Base-by-base conservation (phyloP, 2,888 invertebrate species). In the Clitarchus hookeri region DNA sequence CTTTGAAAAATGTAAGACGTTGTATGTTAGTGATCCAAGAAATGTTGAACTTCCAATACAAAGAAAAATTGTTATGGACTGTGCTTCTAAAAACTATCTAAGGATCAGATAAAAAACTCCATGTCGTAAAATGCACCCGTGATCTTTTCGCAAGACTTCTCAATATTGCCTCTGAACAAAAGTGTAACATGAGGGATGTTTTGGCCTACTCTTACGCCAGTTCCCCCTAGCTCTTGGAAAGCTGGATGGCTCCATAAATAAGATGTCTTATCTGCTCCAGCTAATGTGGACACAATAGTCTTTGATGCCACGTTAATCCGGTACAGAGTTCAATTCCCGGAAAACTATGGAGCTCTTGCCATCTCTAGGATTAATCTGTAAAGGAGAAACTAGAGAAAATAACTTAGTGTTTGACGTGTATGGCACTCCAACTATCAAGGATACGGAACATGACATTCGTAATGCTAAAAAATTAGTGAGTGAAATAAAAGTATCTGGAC, bases 401-500 rank as follows among this genome's bases (percentile, higher is more conserved):
- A 36, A 82, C 82, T 82, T 82, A 44, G 36, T 82, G 44, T 27
- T 82, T 82, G 82, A 27, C 82, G 4, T 82, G 6, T 26, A 26
- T 82, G 27, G 82, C 4, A 82, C 82, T 82, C 82, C 82, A 82
- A 82, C 82, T 44, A 82, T 82, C 23, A 82, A 82, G 82, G 82
- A 82, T 82, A 82, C 82, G 8, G 82, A 26, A 82, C 27, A 82
- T 27, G 27, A 82, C 26, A 82, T 82, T 82, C 27, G 36, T 36
- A 82, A 26, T 82, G 82, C 27, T 23, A 82, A 6, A 82, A 27
- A 6, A 82, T 19, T 82, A 44, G 27, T 44, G 82, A 82, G 27
- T 82, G 79, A 79, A 79, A 79, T 79, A 79, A 79, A 79, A 36
- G 82, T 82, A 36, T 82, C 82, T 82, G 82, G 23, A 82, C 79